Evolutionary conservation across 2,797 vertebrate genomes (phyloP), one percentile per base, ranked within the genome.

Genomic region (Hypotaenidia okinawae): DNA sequence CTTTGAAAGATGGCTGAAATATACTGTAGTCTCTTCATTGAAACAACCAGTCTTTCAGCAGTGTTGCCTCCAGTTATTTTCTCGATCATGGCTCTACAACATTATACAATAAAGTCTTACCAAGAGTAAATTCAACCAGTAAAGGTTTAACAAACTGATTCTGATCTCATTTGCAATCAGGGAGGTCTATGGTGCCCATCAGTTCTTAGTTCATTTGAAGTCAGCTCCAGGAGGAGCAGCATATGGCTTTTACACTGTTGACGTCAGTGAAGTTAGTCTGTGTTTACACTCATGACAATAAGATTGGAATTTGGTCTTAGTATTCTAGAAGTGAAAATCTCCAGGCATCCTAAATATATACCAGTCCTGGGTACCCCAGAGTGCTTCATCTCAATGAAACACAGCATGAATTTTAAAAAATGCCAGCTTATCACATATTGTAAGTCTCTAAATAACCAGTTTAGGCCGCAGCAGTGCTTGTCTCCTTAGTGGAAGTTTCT

Each of bases 281-380:
- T 70, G 73, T 85, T 93, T 95, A 78, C 43, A 43, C 9, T 67
- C 61, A 68, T 52, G 28, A 5, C 78, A 94, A 16, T 51, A 59
- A 85, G 45, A 55, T 70, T 28, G 83, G 64, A 91, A 43, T 24
- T 51, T 84, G 63, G n/a, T 64, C n/a, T 91, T 59, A 55, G 68
- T 52, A 78, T 91, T 93, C 54, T 30, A 85, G 64, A 87, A 85
- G 32, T 30, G 15, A 93, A 94, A 93, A 87, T 89, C 41, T 78
- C 37, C 33, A 87, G 54, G 58, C 12, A 68, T 47, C 27, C 51
- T 43, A 89, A 83, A 89, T 62, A 77, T 55, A 16, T 30, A 54
- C 18, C 57, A 76, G 62, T 5, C 28, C 16, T 10, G 15, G 24
- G 21, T 84, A 75, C 37, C 27, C 41, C 39, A 83, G 33, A 88